Percentiles rank a stretch among this genome's conserved stretches.
phyloP scores from a whole-genome alignment of 2,888 invertebrate genomes.

The Adineta ricciae region DNA sequence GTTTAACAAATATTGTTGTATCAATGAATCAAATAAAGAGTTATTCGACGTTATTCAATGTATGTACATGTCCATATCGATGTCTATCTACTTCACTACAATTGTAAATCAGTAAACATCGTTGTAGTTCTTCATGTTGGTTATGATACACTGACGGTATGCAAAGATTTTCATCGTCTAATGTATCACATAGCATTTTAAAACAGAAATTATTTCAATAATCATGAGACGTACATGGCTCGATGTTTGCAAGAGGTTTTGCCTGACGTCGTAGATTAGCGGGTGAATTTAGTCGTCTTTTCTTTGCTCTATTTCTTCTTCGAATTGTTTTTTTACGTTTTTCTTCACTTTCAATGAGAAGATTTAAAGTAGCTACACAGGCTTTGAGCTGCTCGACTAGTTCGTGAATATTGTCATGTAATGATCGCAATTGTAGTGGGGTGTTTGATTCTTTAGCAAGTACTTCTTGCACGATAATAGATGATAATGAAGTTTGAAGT shows the following conservation, averaged over 20 bases:
- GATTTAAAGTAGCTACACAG: not conserved
- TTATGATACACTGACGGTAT: not conserved
- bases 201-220: not conserved
- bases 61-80: too few relatives aligned
- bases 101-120: not conserved
- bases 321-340: not conserved
- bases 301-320: not conserved
- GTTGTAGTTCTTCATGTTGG: not conserved
- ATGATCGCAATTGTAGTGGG: too few relatives aligned
- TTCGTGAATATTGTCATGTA: not conserved
- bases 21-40: too few relatives aligned
- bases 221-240: too few relatives aligned
- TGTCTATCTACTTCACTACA: not conserved
- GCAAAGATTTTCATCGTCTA: not conserved
- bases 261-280: not conserved
- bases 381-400: not conserved
- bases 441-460: not conserved
- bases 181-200: not conserved
- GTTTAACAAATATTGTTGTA: too few relatives aligned
- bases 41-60: too few relatives aligned
- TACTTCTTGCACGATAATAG: not conserved
- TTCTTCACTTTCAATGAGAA: not conserved
- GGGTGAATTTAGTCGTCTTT: not conserved
- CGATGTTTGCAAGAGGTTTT: not conserved
- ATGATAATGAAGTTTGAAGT: not conserved